Evolutionary conservation across 2,888 invertebrate genomes (phyloP).

Genomic region (Metalampra italica): DNA sequence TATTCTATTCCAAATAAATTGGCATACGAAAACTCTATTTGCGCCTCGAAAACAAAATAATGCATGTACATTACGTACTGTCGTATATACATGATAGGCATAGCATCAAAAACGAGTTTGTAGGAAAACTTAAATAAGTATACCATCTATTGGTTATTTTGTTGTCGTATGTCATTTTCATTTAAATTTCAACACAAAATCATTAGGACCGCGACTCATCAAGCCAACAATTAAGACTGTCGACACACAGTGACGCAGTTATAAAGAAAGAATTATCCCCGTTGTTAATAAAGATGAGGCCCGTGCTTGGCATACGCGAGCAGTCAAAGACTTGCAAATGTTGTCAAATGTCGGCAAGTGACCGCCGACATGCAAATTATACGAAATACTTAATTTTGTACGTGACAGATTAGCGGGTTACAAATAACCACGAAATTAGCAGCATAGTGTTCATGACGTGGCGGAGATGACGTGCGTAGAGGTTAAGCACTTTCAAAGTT

Average conservation of each 20-base stretch:
- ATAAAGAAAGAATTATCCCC: slow-evolving; percentile 22
- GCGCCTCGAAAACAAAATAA: too few relatives aligned
- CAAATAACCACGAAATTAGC: neutral
- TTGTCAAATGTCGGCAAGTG: slow-evolving; percentile 37
- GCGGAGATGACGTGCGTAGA: too few relatives aligned
- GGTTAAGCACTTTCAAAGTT: neutral
- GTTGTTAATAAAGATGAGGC: slow-evolving; percentile 55
- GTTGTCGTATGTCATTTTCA: too few relatives aligned
- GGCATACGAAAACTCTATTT: too few relatives aligned
- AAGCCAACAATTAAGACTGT: slow-evolving; percentile 48
- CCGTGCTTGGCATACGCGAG: slow-evolving; percentile 52
- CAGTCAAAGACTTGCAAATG: slow-evolving; percentile 53
- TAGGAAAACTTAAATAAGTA: too few relatives aligned
- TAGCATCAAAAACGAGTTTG: too few relatives aligned
- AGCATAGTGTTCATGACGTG: neutral
- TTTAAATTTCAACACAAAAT: too few relatives aligned
- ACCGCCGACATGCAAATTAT: slow-evolving; percentile 35
- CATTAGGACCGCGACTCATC: slow-evolving; percentile 38
- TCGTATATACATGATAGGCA: too few relatives aligned
- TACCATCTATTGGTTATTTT: too few relatives aligned
- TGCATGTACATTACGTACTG: too few relatives aligned
- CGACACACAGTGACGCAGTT: slow-evolving; percentile 34
- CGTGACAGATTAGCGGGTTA: slow-evolving; percentile 35
- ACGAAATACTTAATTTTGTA: slow-evolving; percentile 44
- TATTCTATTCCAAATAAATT: too few relatives aligned